Conservation (phyloP, 2,113 vertebrate species). For the Brachyistius frenatus region DNA sequence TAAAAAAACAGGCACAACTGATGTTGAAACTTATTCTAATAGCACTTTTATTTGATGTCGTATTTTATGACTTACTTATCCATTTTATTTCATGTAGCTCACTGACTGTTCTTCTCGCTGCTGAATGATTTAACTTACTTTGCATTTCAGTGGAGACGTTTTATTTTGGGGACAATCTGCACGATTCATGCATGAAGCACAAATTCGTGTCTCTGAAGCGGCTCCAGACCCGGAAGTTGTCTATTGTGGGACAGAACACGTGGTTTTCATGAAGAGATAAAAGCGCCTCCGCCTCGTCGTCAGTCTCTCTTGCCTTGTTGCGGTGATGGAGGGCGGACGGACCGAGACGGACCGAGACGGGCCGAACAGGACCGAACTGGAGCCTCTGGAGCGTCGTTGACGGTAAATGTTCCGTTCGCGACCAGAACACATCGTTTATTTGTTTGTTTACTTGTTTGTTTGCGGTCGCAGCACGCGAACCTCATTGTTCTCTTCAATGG, state of each 20-base stretch:
- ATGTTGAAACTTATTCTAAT: no score
- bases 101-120: no score
- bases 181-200: no score
- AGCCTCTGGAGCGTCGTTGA: rapidly evolving
- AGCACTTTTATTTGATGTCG: no score
- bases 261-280: conserved; percentile 79
- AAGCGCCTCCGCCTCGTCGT: conserved; percentile 19
- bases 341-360: rapidly evolving
- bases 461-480: background rate
- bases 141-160: no score
- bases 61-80: no score
- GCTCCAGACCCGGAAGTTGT: conserved; percentile 40
- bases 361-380: no score
- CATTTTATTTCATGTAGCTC: no score
- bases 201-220: no score
- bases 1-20: no score
- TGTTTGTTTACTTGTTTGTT: background rate
- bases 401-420: background rate
- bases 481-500: conserved; percentile 5
- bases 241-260: conserved; percentile 65
- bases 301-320: conserved; percentile 27
- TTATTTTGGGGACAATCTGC: no score
- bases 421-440: rapidly evolving
- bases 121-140: no score
- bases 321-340: rapidly evolving